phyloP scores from a whole-genome alignment of 2,113 vertebrate species.

The Cinclus cinclus region DNA sequence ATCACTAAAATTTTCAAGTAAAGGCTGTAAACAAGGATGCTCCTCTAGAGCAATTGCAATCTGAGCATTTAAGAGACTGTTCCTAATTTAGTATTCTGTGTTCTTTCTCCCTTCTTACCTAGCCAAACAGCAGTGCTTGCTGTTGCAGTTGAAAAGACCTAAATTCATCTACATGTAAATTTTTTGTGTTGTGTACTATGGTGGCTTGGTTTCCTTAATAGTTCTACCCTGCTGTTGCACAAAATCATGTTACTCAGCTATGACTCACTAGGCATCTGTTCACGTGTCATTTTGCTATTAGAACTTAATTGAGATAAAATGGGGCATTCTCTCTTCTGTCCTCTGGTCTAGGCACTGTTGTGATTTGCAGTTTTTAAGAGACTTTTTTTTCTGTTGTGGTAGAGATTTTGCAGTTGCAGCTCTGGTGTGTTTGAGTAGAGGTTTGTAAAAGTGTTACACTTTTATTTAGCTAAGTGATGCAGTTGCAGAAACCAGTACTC shows the following conservation, averaged over 20 bases:
- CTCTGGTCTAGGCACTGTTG: not conserved
- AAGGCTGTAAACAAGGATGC: not conserved
- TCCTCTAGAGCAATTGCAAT: not conserved
- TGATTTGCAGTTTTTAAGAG: not conserved
- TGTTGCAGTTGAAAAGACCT: not conserved
- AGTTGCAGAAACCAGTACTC: not conserved
- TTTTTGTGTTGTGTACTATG: not conserved
- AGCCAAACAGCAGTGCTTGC: not conserved
- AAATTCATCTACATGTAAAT: not conserved
- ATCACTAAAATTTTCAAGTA: not conserved
- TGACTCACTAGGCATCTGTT: conserved; percentile 23
- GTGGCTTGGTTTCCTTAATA: not conserved
- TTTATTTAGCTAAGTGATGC: not conserved
- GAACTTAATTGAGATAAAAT: not conserved
- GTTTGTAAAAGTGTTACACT: not conserved
- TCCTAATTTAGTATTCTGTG: not conserved
- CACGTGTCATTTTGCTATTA: not conserved
- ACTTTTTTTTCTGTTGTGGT: not conserved
- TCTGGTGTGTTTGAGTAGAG: not conserved
- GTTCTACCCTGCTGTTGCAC: not conserved
- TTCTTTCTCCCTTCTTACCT: not conserved
- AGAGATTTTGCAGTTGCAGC: not conserved
- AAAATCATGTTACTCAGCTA: not conserved
- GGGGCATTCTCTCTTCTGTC: not conserved
- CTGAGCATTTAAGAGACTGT: not conserved